Evolutionary conservation across 2,797 vertebrate genomes (phyloP).

Genomic region (Peromyscus melanophrys): DNA sequence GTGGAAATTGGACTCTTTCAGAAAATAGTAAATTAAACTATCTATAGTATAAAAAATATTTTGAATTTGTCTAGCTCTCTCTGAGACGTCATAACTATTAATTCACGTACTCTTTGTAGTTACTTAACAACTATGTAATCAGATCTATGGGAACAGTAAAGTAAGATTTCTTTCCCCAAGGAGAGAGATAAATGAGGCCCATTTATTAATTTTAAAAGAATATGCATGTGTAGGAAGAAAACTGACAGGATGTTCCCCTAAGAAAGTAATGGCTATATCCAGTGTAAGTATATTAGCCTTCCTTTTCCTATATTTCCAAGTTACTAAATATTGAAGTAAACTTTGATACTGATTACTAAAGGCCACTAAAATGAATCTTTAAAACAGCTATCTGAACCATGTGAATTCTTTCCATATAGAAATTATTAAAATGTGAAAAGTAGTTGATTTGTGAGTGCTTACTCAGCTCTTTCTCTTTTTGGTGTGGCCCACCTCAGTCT

Average conservation of each 20-base stretch:
- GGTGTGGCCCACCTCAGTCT: background rate
- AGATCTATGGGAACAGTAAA: background rate
- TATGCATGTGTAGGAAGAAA: background rate
- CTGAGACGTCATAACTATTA: background rate
- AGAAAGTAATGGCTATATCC: background rate
- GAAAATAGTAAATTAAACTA: background rate
- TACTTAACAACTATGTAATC: conserved; percentile 6
- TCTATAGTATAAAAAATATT: background rate
- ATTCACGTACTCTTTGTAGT: background rate
- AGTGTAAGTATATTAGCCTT: background rate
- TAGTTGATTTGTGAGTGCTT: background rate
- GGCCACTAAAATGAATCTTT: background rate
- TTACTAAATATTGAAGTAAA: background rate
- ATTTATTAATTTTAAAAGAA: conserved; percentile 17
- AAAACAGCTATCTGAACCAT: background rate
- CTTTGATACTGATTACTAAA: conserved; percentile 26
- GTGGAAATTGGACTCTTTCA: background rate
- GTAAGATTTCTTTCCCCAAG: background rate
- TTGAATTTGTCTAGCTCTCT: conserved; percentile 22
- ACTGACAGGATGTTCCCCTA: background rate
- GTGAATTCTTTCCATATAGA: background rate
- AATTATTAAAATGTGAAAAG: background rate
- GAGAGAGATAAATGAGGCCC: background rate
- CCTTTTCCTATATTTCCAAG: conserved; percentile 7
- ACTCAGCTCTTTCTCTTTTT: background rate